Evolutionary conservation across 2,888 invertebrate genomes (phyloP).

Genomic region (Diachrysia chrysitis): DNA sequence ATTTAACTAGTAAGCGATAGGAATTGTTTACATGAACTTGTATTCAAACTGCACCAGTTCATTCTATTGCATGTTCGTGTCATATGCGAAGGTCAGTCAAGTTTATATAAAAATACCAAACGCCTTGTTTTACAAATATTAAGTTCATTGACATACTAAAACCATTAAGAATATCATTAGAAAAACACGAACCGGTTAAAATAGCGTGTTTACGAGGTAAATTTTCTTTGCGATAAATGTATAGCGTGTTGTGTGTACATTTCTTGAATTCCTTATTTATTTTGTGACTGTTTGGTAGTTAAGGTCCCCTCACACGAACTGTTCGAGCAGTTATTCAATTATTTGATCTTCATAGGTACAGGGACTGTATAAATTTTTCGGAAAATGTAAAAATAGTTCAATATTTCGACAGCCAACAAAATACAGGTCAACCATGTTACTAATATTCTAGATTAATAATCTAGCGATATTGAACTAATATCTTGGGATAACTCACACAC

Average conservation of each 20-base stretch:
- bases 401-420: too few relatives aligned
- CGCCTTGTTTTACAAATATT: constrained; percentile 60
- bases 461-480: too few relatives aligned
- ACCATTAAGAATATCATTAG: constrained; percentile 27
- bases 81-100: constrained; percentile 22
- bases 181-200: constrained; percentile 35
- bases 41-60: background rate
- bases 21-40: background rate
- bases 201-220: constrained; percentile 30
- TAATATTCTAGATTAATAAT: too few relatives aligned
- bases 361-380: too few relatives aligned
- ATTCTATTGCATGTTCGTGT: constrained; percentile 12
- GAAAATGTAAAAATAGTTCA: too few relatives aligned
- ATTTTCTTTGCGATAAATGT: constrained; percentile 29
- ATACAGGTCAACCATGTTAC: too few relatives aligned
- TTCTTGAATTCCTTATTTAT: background rate
- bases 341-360: too few relatives aligned
- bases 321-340: too few relatives aligned
- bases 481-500: too few relatives aligned
- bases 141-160: constrained; percentile 59
- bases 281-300: background rate
- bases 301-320: too few relatives aligned
- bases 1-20: background rate
- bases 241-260: constrained; percentile 3
- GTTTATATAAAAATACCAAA: constrained; percentile 26